Conservation (phyloP, 92 coral and sea anemone genomes). For the Bergia sp. region DNA sequence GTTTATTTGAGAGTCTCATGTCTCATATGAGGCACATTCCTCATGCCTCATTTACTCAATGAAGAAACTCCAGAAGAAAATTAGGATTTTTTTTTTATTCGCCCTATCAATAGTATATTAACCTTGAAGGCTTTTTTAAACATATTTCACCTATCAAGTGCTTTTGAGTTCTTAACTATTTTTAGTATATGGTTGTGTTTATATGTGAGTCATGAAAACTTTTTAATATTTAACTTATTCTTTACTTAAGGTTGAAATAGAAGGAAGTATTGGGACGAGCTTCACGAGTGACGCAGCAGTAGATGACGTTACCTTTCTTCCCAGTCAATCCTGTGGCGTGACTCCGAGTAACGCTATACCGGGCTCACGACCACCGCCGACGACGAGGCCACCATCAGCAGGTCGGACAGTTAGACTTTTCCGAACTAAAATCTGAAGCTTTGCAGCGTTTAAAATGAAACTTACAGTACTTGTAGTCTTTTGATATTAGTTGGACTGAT, state of each 20-base stretch:
- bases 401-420: neutral
- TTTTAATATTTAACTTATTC: neutral
- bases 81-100: no score
- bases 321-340: neutral
- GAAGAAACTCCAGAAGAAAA: no score
- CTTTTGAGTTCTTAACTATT: no score
- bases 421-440: neutral
- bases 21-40: no score
- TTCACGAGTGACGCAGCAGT: constrained; percentile 18
- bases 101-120: no score
- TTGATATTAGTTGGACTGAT: no score
- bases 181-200: no score
- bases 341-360: constrained; percentile 9
- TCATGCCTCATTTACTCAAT: no score
- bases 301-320: constrained; percentile 16
- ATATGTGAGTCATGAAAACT: neutral
- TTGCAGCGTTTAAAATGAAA: neutral
- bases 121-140: no score
- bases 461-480: neutral
- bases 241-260: constrained; percentile 18
- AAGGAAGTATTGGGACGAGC: constrained; percentile 18
- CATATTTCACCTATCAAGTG: no score
- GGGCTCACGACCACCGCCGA: neutral
- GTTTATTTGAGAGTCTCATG: no score
- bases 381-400: neutral